Base-by-base conservation (phyloP, 2,888 invertebrate species). In the Phengaris arion region DNA sequence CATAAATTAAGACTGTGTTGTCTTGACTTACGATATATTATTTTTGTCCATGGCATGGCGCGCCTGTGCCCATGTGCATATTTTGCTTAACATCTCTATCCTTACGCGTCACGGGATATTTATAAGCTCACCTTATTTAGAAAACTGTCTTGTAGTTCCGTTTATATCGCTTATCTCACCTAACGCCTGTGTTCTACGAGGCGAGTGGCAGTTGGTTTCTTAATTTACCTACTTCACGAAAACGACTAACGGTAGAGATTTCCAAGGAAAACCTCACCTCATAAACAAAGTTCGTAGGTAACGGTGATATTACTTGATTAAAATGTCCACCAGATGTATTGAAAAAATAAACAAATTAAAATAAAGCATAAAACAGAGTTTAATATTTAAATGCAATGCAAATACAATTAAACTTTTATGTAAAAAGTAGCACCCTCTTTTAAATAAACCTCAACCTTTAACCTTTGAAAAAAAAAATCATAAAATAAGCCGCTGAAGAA, bases 1-100 rank as follows among this genome's bases (percentile, higher is more conserved):
- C 85, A 89, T 92, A 89, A 92, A 91, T 92, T 91, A 91, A 88
- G 89, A 86, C 85, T 85, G 85, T 86, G 89, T 88, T 88, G 87
- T 88, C 86, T 64, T 91, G 90, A 91, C 91, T 88, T 88, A 87
- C 85, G 84, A 88, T 85, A 87, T 89, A 88, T 92, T 89, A 87
- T 90, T 89, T 88, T 86, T 83, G 85, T 87, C 83, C 85, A 52
- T 54, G 22, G 22, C 70, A 51, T 84, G 64, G 64, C 83, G 80
- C 82, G 81, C 79, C 83, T 83, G 86, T 81, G 86, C 81, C 83
- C 82, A 81, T 82, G 79, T 79, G 83, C 85, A 85, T 84, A 86
- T 87, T 89, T 87, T 86, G 86, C 87, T 86, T 83, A 83, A 87
- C 87, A 87, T 86, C 86, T 84, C 84, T 85, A 87, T 88, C 87